Evolutionary conservation across 2,797 vertebrate genomes (phyloP), one percentile per base, ranked within the genome.

Genomic region (Falco cherrug): DNA sequence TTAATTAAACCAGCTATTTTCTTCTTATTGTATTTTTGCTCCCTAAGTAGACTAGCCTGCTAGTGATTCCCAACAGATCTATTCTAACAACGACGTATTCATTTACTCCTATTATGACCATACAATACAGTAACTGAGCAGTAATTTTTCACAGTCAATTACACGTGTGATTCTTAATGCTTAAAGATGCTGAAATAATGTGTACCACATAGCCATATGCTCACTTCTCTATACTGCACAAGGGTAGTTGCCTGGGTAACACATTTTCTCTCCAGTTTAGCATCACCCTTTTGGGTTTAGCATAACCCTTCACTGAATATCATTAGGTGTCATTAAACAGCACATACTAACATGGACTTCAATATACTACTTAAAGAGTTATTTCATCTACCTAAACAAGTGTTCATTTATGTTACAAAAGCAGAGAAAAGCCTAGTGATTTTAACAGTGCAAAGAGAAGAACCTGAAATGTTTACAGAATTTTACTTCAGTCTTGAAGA

Each of bases 281-380:
- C 98, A 98, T 98, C 98, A 99, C 98, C 98, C 98, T 99, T 99
- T 71, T 35, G 78, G 84, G 87, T 91, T 93, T 80, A 98, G 98
- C 98, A 98, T 98, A 98, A 99, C 98, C 99, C 98, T 99, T 99
- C 98, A 98, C 98, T 98, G 99, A 99, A 98, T 98, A 98, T 99
- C 98, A 99, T 99, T 99, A 99, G 99, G 98, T 99, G 98, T 99
- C 99, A 99, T 99, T 99, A 99, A 99, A 99, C 96, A 99, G 98
- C 98, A 99, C 99, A 98, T 99, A 99, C 99, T 99, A 99, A 99
- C 99, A 98, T 97, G 98, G 98, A 98, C 98, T 98, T 97, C 97
- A 98, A 97, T 98, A 98, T 93, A 97, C 93, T 96, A 97, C 97
- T 98, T 97, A 97, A 82, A 82, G 97, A 98, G 96, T 97, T 97